Evolutionary conservation across 2,888 invertebrate species (phyloP), one percentile per base, ranked within the genome.

Genomic region (Noctua pronuba): DNA sequence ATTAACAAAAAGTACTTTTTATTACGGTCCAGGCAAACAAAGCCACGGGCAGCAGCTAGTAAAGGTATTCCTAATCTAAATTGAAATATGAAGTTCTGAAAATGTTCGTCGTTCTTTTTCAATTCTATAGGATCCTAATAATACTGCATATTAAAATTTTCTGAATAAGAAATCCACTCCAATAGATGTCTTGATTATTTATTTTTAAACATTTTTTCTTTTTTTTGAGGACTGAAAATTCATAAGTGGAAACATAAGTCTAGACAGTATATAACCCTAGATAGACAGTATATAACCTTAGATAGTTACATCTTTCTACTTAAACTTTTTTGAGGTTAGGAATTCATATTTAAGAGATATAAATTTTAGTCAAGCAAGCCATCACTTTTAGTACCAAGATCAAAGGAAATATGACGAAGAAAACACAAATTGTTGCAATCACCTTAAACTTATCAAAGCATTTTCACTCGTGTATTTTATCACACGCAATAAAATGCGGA

Each of bases 401-500:
- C 41, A 44, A 52, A 2, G 6, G 16, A 49, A 41, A 60, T 62
- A 44, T 52, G 3, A 35, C 7, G 7, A 64, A 79, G 16, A 35
- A 80, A 49, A 66, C 4, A 46, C 31, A 35, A 41, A 41, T 55
- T 55, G 55, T 28, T n/a, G 2, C n/a, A 16, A 31, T 31, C 60
- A 60, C 18, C 8, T 60, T 35, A 62, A 35, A 41, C 18, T 18
- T 21, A n/a, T 38, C 13, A 73, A 83, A 35, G 21, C 35, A 64
- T 58, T 68, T 66, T 24, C 18, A 65, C 24, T 24, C 49, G 46
- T 68, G 38, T 60, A 58, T 65, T 86, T 84, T 83, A 79, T 76
- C 49, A 74, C 69, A 67, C 11, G 55, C 35, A 82, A 76, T 88
- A 84, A 84, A 88, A 44, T 13, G 13, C 28, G 31, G 46, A 79